These are phyloP conservation scores for Trematocara stigmaticum DNA, from an alignment of 2,113 vertebrate genomes.

Conservation along the genomic window DNA sequence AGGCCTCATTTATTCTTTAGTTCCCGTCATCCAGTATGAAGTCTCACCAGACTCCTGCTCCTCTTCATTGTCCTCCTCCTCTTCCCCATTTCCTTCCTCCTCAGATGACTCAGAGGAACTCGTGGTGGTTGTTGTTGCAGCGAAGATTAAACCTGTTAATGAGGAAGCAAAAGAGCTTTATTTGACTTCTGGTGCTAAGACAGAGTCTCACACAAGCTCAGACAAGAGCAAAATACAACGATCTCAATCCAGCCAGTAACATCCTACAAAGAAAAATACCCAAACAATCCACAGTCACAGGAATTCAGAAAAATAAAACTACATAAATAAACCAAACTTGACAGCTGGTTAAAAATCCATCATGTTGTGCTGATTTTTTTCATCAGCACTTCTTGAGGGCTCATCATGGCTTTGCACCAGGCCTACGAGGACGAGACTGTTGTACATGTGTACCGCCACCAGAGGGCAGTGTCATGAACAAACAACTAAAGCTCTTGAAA, in stretches of 20 bases:
- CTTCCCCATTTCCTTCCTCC: neutral
- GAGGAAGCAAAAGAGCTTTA: rapidly evolving
- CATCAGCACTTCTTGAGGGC: too few species aligned
- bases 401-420: neutral
- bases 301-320: neutral
- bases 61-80: neutral
- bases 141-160: neutral
- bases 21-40: neutral
- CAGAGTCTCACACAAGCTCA: neutral
- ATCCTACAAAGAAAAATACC: neutral
- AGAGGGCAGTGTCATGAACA: neutral
- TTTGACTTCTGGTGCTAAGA: rapidly evolving
- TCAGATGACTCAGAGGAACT: neutral
- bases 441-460: rapidly evolving
- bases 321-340: neutral
- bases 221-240: rapidly evolving
- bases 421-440: neutral
- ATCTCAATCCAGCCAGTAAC: neutral
- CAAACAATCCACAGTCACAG: neutral
- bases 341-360: neutral
- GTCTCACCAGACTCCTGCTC: slow-evolving; percentile 3
- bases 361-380: neutral
- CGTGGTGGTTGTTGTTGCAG: neutral
- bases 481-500: rapidly evolving
- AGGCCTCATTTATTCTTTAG: neutral